These are phyloP conservation scores for Albula glossodonta DNA, from an alignment of 2,113 vertebrate species.

Conservation along the genomic window DNA sequence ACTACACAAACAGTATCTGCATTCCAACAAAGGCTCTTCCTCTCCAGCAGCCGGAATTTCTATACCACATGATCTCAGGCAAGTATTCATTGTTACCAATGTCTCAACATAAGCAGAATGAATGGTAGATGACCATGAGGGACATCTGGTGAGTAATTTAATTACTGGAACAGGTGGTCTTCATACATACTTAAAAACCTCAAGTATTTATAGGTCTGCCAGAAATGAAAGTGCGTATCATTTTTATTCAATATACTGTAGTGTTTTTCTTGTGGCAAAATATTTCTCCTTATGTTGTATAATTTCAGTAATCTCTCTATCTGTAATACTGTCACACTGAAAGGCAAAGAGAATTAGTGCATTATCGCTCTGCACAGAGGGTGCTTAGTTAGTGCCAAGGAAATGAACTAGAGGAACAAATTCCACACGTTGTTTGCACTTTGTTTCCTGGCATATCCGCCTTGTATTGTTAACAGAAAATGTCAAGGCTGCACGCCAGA, in stretches of 20 bases:
- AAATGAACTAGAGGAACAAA: background rate
- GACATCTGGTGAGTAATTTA: constrained; percentile 1
- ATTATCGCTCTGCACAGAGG: background rate
- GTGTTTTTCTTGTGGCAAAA: background rate
- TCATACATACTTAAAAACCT: constrained; percentile 7
- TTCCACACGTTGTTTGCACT: background rate
- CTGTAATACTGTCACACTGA: background rate
- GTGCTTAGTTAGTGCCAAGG: background rate
- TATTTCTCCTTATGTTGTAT: background rate
- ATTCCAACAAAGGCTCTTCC: background rate
- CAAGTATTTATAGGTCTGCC: background rate
- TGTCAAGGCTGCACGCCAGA: background rate
- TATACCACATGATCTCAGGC: background rate
- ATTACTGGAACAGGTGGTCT: constrained; percentile 2
- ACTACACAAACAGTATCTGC: background rate
- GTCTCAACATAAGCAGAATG: background rate
- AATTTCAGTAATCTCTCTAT: background rate
- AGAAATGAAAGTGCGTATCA: background rate
- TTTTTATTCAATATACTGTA: background rate
- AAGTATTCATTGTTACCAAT: background rate
- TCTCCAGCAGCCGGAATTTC: background rate
- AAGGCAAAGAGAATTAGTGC: background rate
- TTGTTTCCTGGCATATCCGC: background rate
- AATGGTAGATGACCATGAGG: background rate
- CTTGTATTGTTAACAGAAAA: background rate